Conservation (phyloP, 2,113 vertebrate genomes). For the Centropus bengalensis region DNA sequence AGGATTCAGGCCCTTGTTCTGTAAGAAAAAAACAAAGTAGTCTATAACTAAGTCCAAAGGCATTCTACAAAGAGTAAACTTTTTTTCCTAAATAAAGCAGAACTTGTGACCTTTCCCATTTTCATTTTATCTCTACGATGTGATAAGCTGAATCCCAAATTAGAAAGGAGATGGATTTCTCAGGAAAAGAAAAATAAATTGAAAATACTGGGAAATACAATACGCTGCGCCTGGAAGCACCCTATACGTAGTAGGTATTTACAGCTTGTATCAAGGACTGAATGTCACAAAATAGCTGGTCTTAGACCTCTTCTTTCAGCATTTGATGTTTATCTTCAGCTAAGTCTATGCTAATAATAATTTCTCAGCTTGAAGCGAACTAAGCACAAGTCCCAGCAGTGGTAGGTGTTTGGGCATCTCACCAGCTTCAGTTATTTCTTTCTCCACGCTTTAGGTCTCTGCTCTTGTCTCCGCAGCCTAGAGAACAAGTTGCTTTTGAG, state of each 20-base stretch:
- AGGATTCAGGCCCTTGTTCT: background rate
- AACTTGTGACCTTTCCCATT: background rate
- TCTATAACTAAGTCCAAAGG: background rate
- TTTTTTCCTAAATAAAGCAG: background rate
- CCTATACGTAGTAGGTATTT: background rate
- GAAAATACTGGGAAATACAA: background rate
- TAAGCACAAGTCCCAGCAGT: background rate
- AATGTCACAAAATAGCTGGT: background rate
- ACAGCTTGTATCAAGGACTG: background rate
- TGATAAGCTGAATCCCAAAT: background rate
- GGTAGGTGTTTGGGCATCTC: background rate
- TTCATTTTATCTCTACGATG: background rate
- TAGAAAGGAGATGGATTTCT: background rate
- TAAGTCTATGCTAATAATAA: background rate
- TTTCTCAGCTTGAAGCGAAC: slow-evolving; percentile 9
- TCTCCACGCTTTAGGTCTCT: background rate
- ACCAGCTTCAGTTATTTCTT: background rate
- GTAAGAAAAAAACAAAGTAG: background rate
- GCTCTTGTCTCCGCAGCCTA: background rate
- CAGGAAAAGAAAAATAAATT: background rate
- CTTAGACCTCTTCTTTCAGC: background rate
- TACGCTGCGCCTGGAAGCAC: background rate
- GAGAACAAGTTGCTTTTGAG: background rate
- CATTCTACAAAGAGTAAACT: background rate
- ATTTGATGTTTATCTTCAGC: slow-evolving; percentile 1